Evolutionary conservation across 2,113 vertebrate species (phyloP), one percentile per base, ranked within the genome.

Genomic region (Chrysemys picta): DNA sequence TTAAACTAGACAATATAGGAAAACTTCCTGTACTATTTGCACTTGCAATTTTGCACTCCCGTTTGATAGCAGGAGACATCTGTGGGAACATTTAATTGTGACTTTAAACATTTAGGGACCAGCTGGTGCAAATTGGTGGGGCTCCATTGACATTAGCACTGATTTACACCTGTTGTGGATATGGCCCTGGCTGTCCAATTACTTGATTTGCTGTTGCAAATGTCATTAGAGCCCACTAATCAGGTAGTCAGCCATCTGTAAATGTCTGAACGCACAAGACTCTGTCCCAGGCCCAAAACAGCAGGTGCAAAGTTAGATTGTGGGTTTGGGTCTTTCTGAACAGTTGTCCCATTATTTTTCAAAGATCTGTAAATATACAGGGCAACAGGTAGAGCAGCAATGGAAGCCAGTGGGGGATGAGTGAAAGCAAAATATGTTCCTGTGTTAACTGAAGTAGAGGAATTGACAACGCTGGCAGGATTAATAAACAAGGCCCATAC

Each of bases 391-490:
- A 52, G 35, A 89, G 50, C 42, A 54, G 86, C 86, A 62, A 21
- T 3, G 9, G 47, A 21, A 49, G 24, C 1, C 49, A 52, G 27
- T 76, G 25, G 4, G 8, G 4, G 1, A 1, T 0, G 11, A 82
- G 10, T 45, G 24, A 91, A 72, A 82, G 87, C 38, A 84, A 91
- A 90, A 8, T 3, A 0, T 2, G 47, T 16, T 19, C 0, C 19
- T 72, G 4, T 72, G n/a, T 72, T 72, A 0, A 0, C 79, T 83
- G 76, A 21, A 45, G 88, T 82, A 62, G 88, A 45, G 10, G 45
- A 85, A 38, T 38, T 10, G 49, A 25, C 38, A 38, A 1, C 4
- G 3, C 13, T 72, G 72, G 72, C 88, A 84, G 78, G 83, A 52
- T 62, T 49, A 52, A 57, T 57, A 91, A 94, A 62, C 16, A 62